These are phyloP conservation scores for Gymnocephalus cernua DNA, from an alignment of 2,113 vertebrate genomes.

Conservation along the genomic window DNA sequence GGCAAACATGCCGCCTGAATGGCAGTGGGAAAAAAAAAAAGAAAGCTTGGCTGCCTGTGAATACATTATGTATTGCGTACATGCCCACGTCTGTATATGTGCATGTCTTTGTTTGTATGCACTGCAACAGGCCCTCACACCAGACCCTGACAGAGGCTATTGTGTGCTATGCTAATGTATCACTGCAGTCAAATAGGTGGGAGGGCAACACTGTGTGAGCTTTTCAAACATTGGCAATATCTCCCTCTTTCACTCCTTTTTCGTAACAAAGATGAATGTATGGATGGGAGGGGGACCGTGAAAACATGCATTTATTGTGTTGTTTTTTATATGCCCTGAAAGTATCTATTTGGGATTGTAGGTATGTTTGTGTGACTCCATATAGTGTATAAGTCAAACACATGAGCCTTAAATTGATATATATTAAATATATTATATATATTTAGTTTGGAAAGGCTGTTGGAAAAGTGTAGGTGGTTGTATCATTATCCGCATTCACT, in stretches of 20 bases:
- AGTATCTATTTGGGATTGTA: background rate
- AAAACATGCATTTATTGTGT: background rate
- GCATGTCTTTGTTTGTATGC: background rate
- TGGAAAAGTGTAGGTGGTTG: background rate
- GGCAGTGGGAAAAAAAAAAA: constrained; percentile 40
- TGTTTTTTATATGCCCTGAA: background rate
- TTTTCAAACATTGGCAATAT: constrained; percentile 15
- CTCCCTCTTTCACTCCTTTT: background rate
- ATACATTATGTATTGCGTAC: constrained; percentile 38
- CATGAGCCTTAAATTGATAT: no score
- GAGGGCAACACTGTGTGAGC: constrained; percentile 4
- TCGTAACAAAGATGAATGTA: constrained; percentile 4
- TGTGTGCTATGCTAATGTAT: constrained; percentile 57
- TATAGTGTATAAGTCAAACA: background rate
- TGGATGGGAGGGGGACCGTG: background rate
- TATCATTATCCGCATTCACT: background rate
- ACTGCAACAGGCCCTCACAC: constrained; percentile 17
- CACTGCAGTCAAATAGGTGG: background rate
- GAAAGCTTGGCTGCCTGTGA: constrained; percentile 38
- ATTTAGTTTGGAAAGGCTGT: background rate
- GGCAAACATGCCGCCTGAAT: constrained; percentile 61
- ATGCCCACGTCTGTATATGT: background rate
- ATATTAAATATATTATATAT: no score
- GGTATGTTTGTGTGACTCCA: background rate
- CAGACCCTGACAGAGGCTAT: constrained; percentile 40